These are phyloP conservation scores for Saxidomus purpurata DNA, from an alignment of 1,140 invertebrate species.

Conservation along the genomic window DNA sequence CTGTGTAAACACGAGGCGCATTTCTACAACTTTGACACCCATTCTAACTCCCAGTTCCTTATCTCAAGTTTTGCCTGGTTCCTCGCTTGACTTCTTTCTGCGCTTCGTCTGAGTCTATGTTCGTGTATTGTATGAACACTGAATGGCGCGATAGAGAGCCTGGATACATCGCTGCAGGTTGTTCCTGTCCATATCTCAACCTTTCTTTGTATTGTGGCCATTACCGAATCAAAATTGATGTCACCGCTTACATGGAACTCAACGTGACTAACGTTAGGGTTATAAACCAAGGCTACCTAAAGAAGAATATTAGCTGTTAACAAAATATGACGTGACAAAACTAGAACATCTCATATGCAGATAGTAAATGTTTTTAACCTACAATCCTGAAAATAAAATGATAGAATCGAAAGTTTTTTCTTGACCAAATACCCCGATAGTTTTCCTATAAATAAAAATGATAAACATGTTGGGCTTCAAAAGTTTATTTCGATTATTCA, in stretches of 20 bases:
- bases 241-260: constrained; percentile 51
- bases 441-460: too few relatives aligned
- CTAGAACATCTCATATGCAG: too few relatives aligned
- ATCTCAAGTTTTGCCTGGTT: constrained; percentile 10
- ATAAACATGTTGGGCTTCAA: too few relatives aligned
- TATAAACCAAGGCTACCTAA: constrained; percentile 67
- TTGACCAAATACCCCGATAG: too few relatives aligned
- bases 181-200: constrained; percentile 32
- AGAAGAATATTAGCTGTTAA: too few relatives aligned
- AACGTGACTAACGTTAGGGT: constrained; percentile 58
- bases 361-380: too few relatives aligned
- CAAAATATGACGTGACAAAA: too few relatives aligned
- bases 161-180: neutral
- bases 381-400: too few relatives aligned
- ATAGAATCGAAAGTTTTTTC: too few relatives aligned
- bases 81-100: constrained; percentile 34
- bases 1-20: too few relatives aligned
- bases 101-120: constrained; percentile 14
- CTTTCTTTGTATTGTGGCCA: constrained; percentile 56
- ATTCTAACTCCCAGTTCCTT: constrained; percentile 41
- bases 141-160: constrained; percentile 30
- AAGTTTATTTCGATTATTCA: too few relatives aligned
- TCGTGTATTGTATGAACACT: neutral
- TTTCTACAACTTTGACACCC: constrained; percentile 3
- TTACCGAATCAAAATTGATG: constrained; percentile 38